phyloP scores from a whole-genome alignment of 2,113 vertebrate species.

The Clarias gariepinus region DNA sequence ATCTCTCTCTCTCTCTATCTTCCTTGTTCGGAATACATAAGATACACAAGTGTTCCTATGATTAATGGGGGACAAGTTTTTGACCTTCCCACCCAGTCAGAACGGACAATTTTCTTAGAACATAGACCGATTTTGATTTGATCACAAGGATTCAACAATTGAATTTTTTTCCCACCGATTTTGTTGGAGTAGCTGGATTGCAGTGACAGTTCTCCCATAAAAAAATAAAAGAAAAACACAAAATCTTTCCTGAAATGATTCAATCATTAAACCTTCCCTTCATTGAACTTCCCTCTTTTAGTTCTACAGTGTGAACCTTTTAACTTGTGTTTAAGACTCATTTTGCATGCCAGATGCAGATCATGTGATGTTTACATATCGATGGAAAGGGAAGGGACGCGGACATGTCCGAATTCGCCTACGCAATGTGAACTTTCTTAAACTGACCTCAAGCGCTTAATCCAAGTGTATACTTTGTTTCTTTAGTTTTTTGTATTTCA shows the following conservation, averaged over 20 bases:
- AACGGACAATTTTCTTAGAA: background rate
- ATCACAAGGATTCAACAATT: background rate
- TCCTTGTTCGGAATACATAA: background rate
- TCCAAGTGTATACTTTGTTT: slow-evolving; percentile 7
- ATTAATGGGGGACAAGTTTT: background rate
- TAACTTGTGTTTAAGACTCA: background rate
- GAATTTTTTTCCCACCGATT: background rate
- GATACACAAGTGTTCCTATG: background rate
- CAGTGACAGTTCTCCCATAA: background rate
- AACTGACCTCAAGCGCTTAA: slow-evolving; percentile 31
- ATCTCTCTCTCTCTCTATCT: background rate
- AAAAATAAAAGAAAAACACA: background rate
- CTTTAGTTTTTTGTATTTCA: slow-evolving; percentile 12
- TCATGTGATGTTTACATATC: slow-evolving; percentile 29
- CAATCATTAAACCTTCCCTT: slow-evolving; percentile 2
- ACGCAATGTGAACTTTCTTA: slow-evolving; percentile 28
- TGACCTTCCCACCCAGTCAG: background rate
- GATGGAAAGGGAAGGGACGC: too few species aligned
- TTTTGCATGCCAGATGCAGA: slow-evolving; percentile 1
- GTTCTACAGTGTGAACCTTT: background rate
- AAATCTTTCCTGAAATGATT: background rate
- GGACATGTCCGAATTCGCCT: background rate
- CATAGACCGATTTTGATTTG: background rate
- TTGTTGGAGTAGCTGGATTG: background rate
- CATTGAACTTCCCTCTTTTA: background rate